Evolutionary conservation across 2,797 vertebrate species (phyloP), one percentile per base, ranked within the genome.

Genomic region (Aeoliscus strigatus): DNA sequence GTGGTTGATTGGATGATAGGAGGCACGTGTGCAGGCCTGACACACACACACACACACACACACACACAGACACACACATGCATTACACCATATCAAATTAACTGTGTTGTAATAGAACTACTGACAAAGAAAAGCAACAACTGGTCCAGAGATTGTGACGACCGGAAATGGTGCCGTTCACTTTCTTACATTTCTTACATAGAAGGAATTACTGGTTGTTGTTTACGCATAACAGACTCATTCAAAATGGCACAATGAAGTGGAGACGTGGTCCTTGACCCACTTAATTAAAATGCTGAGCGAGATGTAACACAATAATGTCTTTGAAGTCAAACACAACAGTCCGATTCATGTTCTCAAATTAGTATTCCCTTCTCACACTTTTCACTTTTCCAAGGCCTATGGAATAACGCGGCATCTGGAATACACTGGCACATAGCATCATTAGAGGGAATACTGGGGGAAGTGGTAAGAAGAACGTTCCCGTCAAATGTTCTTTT

Each of bases 241-340:
- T 60, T 79, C 47, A 63, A 66, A 64, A 29, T 6, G 39, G 39
- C 26, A 53, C 65, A 69, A 67, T 56, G 47, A 53, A 60, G 52
- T 50, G 51, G 51, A 51, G 60, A 80, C 64, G 60, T 56, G 73
- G 70, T 79, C 83, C 81, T 85, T 86, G 85, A 84, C 83, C 83
- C 67, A 85, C 45, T 82, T 85, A 69, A 68, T 77, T 69, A 67
- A 77, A 75, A 75, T 57, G 66, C 55, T 56, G 59, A 51, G 70
- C 60, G 56, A 63, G 51, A 63, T 60, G 66, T 70, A 73, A 59
- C 69, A 77, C 69, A 80, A 55, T 71, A 68, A 69, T 48, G 70
- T 54, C 78, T 81, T 83, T 82, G 80, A 86, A 83, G 78, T 79
- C 53, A 27, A 68, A 65, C 63, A 73, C 72, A 79, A 65, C 66